Conservation (phyloP, 2,888 invertebrate genomes). For the Torymus tubicola region DNA sequence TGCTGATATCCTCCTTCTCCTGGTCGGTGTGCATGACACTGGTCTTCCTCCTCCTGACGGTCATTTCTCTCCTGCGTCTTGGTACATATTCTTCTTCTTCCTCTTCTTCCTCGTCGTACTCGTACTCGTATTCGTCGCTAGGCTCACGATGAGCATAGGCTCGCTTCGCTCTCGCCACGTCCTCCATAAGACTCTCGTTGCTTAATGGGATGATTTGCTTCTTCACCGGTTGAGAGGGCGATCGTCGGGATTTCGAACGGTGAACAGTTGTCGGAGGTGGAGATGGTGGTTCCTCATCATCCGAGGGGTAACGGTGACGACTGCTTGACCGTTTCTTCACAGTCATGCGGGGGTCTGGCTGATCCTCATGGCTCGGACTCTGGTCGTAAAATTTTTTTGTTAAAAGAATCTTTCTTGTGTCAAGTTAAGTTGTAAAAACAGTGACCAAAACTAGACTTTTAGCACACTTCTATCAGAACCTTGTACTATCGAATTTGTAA, state of each 20-base stretch:
- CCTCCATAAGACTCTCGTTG: slow-evolving; percentile 59
- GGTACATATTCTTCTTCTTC: slow-evolving; percentile 60
- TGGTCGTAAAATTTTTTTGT: background rate
- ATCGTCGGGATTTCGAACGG: slow-evolving; percentile 44
- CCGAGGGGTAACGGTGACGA: slow-evolving; percentile 55
- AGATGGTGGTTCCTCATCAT: slow-evolving; percentile 56
- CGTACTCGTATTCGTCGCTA: slow-evolving; percentile 49
- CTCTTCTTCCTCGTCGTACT: slow-evolving; percentile 62
- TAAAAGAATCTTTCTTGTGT: background rate
- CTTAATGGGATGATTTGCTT: slow-evolving; percentile 73
- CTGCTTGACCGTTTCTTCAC: slow-evolving; percentile 44
- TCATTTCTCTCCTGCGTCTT: slow-evolving; percentile 56
- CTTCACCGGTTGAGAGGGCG: slow-evolving; percentile 56
- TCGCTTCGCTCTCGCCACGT: slow-evolving; percentile 63
- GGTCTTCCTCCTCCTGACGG: slow-evolving; percentile 64
- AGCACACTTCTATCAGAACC: too few species aligned
- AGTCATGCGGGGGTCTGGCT: slow-evolving; percentile 12
- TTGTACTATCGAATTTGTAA: too few species aligned
- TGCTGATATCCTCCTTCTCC: slow-evolving; percentile 67
- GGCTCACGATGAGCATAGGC: slow-evolving; percentile 64
- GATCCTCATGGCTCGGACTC: slow-evolving; percentile 26
- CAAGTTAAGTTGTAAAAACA: background rate
- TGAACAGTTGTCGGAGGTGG: slow-evolving; percentile 7
- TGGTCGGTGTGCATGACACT: slow-evolving; percentile 66
- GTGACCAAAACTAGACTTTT: too few species aligned